phyloP scores from a whole-genome alignment of 2,888 invertebrate species.

The Steinernema carpocapsae region DNA sequence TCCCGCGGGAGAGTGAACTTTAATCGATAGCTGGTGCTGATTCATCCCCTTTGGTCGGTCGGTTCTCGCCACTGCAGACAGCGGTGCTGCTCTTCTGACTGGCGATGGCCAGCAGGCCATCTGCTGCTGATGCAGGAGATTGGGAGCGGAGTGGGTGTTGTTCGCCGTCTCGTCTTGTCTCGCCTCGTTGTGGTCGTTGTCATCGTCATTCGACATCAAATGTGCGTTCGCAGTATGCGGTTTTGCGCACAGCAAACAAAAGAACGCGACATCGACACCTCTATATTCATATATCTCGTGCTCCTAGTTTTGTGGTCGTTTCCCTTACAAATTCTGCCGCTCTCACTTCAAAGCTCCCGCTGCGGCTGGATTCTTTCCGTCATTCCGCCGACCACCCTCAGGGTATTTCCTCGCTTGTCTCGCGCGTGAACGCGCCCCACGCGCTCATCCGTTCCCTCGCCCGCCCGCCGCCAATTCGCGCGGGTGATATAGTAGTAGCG shows the following conservation, averaged over 20 bases:
- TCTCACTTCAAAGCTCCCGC: slow-evolving; percentile 14
- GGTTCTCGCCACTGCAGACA: slow-evolving; percentile 13
- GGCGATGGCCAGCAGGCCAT: slow-evolving; percentile 14
- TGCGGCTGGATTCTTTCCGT: slow-evolving; percentile 17
- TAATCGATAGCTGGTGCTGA: slow-evolving; percentile 31
- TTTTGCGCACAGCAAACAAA: slow-evolving; percentile 34
- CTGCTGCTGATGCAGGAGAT: slow-evolving; percentile 32
- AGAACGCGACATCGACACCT: slow-evolving; percentile 34
- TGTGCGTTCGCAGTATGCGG: slow-evolving; percentile 33
- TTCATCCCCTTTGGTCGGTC: neutral
- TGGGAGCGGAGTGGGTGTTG: slow-evolving; percentile 34
- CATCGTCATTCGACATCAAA: slow-evolving; percentile 34
- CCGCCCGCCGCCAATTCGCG: neutral
- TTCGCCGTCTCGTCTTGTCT: slow-evolving; percentile 31
- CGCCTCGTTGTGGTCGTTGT: slow-evolving; percentile 24
- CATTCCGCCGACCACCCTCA: neutral
- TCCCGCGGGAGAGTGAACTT: neutral
- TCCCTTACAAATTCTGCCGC: neutral
- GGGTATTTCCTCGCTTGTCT: slow-evolving; percentile 2
- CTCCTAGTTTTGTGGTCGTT: slow-evolving; percentile 9
- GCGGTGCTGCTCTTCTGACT: slow-evolving; percentile 7
- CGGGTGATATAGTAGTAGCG: neutral
- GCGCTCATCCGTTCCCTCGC: neutral
- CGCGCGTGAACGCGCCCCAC: neutral
- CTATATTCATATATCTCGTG: neutral